Evolutionary conservation across 2,113 vertebrate genomes (phyloP).

Genomic region (Marmota monax): DNA sequence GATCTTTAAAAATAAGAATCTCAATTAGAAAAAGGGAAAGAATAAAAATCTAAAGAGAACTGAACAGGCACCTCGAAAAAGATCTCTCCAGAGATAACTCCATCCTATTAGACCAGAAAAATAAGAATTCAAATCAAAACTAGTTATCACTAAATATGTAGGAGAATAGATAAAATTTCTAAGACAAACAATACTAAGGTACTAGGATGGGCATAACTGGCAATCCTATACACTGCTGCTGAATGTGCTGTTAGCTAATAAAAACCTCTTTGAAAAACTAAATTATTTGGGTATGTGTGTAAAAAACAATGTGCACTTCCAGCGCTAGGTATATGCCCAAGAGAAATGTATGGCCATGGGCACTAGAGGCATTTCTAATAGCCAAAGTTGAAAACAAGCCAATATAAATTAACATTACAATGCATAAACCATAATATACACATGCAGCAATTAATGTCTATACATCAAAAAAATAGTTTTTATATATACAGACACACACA

Average conservation of each 20-base stretch:
- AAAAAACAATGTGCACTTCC: no score
- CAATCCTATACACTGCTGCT: neutral
- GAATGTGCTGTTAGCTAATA: neutral
- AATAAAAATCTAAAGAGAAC: neutral
- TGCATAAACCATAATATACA: neutral
- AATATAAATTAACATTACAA: neutral
- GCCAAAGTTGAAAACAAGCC: neutral
- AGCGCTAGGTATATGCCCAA: neutral
- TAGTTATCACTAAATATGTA: neutral
- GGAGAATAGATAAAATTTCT: neutral
- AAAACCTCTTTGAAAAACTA: neutral
- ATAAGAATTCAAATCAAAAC: neutral
- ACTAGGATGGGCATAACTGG: neutral
- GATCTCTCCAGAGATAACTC: neutral
- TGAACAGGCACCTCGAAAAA: neutral
- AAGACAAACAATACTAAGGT: neutral
- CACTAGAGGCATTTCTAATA: neutral
- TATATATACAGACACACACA: no score
- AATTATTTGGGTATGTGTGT: no score
- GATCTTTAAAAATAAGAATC: no score
- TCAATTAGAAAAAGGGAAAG: neutral
- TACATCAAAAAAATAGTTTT: neutral
- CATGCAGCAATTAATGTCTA: neutral
- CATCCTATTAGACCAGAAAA: constrained; percentile 2
- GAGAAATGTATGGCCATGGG: neutral